Percentiles rank a stretch among this genome's conserved stretches.
Conservation (phyloP, 2,113 vertebrate species). For the Rana temporaria region DNA sequence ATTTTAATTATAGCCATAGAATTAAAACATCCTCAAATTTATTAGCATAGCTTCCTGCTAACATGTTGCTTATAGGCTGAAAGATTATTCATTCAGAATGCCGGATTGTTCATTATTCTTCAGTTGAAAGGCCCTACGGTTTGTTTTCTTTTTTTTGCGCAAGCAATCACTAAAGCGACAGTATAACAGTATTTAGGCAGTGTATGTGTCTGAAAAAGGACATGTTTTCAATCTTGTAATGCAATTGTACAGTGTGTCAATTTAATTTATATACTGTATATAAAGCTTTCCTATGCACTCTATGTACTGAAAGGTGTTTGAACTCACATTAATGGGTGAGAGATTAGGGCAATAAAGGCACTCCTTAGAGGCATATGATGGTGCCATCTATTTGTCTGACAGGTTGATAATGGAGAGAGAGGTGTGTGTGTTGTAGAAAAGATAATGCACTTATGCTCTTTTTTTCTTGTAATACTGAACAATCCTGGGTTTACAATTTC, state of each 20-base stretch:
- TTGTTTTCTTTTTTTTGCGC: not conserved
- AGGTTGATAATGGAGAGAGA: not conserved
- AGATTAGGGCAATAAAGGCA: not conserved
- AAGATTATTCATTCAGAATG: conserved; percentile 3
- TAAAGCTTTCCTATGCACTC: not conserved
- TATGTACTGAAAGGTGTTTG: conserved; percentile 11
- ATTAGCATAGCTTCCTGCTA: conserved; percentile 35
- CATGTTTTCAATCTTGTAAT: conserved; percentile 22
- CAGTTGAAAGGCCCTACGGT: conserved; percentile 3
- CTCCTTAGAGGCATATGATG: not conserved
- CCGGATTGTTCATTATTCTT: conserved; percentile 5
- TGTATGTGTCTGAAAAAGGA: not conserved
- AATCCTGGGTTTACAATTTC: not conserved
- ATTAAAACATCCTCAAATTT: conserved; percentile 20
- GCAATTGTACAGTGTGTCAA: conserved; percentile 15
- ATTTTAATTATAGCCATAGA: conserved; percentile 38
- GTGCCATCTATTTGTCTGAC: conserved; percentile 27
- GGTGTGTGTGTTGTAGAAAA: not conserved
- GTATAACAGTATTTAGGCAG: not conserved
- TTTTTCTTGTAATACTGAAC: not conserved
- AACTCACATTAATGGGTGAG: conserved; percentile 17
- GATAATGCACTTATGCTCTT: not conserved
- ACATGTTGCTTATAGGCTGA: conserved; percentile 12
- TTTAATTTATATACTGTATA: conserved; percentile 6
- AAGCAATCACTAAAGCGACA: conserved; percentile 20